These are phyloP conservation scores for Leptinotarsa juncta DNA, from an alignment of 2,888 invertebrate genomes.

Conservation along the genomic window DNA sequence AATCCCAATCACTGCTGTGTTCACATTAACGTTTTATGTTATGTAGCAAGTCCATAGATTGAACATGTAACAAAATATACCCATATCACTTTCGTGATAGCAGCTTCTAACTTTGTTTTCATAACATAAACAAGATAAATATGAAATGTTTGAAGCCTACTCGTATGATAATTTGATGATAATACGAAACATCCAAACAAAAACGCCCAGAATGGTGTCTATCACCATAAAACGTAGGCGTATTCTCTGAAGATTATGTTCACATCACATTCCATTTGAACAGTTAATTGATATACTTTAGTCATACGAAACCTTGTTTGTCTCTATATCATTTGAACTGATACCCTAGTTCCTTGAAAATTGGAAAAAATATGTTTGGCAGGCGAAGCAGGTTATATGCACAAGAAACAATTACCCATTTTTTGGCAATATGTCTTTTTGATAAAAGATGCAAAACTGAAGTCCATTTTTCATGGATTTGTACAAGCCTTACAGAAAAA, in stretches of 20 bases:
- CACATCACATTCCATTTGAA: not conserved
- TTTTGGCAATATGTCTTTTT: too few relatives aligned
- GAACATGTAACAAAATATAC: conserved; percentile 12
- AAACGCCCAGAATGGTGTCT: conserved; percentile 36
- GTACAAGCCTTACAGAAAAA: too few relatives aligned
- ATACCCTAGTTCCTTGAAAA: too few relatives aligned
- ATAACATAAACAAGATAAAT: conserved; percentile 17
- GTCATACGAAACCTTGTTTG: not conserved
- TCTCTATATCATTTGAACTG: not conserved
- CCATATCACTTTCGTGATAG: conserved; percentile 15
- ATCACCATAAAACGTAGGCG: conserved; percentile 32
- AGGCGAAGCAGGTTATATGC: too few relatives aligned
- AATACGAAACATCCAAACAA: conserved; percentile 23
- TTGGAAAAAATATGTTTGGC: too few relatives aligned
- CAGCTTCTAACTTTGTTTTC: not conserved
- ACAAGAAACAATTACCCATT: too few relatives aligned
- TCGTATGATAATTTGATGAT: conserved; percentile 26
- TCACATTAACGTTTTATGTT: not conserved
- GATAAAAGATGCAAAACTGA: too few relatives aligned
- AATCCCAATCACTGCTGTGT: not conserved
- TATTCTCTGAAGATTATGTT: conserved; percentile 22
- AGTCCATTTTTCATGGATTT: too few relatives aligned
- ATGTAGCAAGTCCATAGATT: not conserved
- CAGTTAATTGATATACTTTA: not conserved
- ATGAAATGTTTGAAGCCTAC: not conserved